Base-by-base conservation (phyloP, 1,140 invertebrate species). In the Cyclina sinensis region DNA sequence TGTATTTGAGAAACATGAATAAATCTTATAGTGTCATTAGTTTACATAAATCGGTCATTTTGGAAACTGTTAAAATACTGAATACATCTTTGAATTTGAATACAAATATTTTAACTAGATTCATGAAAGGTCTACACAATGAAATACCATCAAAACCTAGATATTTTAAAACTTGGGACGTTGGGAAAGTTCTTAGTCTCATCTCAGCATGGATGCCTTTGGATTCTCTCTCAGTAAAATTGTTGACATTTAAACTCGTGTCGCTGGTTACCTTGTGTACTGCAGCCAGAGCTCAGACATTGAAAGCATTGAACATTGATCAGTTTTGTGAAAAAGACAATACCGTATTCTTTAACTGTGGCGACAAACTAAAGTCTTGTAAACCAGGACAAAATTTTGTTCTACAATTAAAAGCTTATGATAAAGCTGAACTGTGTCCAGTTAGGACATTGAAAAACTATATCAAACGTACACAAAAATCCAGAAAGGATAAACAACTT, bases 1-100 rank as follows among this genome's bases (percentile, higher is more conserved):
- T 59, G 5, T 81, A 81, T 81, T 62, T 81, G 51, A 81, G 35
- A 62, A 48, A 81, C 7, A 35, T 81, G 57, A 62, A 62, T 9
- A 80, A 59, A 59, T 81, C 48, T 14, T 81, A 57, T 16, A 80
- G 78, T 80, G 78, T 80, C 46, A 80, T 80, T 46, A 80, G 46
- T 54, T 57, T 24, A 35, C 24, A 57, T 30, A 57, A 81, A 30
- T 59, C 78, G 32, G 57, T 35, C 12, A 81, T 81, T 81, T 62
- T 81, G 54, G 48, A 81, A 39, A 81, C 78, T 24, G 39, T 48
- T n/a, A 78, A 48, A 48, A 24, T 78, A 16, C 4, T 81, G 21
- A 59, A 59, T 81, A 48, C 57, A 59, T 27, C 14, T 18, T 32
- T 18, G 5, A n/a, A 30, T 30, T 18, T 37, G 32, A 81, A 59